Conservation (phyloP, 2,888 invertebrate species). For the Ommatoiulus sabulosus region DNA sequence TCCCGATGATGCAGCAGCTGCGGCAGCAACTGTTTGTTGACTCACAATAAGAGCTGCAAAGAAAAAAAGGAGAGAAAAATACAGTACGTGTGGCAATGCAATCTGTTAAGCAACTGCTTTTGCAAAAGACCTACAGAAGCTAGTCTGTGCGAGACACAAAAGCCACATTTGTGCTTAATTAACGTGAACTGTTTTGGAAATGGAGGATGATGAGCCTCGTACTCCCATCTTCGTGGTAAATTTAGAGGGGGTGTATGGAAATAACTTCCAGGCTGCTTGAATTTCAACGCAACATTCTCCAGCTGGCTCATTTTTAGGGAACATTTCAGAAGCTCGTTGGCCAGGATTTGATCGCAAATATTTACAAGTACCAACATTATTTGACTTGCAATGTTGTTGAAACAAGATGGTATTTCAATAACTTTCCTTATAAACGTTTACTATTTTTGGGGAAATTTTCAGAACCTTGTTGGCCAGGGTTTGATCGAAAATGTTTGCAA, state of each 20-base stretch:
- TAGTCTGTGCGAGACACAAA: background rate
- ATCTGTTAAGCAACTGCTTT: background rate
- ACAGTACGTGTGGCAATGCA: background rate
- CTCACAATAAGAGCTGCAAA: constrained; percentile 59
- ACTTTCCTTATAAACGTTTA: too few relatives aligned
- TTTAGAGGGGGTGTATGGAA: background rate
- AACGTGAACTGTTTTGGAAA: constrained; percentile 11
- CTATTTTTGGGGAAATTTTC: too few relatives aligned
- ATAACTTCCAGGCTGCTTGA: background rate
- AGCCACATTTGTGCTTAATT: background rate
- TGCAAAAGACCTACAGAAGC: background rate
- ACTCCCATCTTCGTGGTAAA: background rate
- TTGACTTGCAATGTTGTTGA: background rate
- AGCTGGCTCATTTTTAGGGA: background rate
- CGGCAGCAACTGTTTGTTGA: constrained; percentile 59
- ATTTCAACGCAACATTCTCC: background rate
- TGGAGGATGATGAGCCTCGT: background rate
- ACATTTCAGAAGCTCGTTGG: background rate
- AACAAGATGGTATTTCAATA: too few relatives aligned
- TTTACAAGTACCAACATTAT: background rate
- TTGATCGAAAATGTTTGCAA: too few relatives aligned
- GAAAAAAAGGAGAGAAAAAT: background rate
- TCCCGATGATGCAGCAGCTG: constrained; percentile 55
- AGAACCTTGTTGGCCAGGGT: too few relatives aligned
- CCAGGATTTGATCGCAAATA: background rate